A percentile compares a stretch with the other conserved stretches of the same genome.
Conservation (phyloP, 2,113 vertebrate species). For the Caretta caretta region DNA sequence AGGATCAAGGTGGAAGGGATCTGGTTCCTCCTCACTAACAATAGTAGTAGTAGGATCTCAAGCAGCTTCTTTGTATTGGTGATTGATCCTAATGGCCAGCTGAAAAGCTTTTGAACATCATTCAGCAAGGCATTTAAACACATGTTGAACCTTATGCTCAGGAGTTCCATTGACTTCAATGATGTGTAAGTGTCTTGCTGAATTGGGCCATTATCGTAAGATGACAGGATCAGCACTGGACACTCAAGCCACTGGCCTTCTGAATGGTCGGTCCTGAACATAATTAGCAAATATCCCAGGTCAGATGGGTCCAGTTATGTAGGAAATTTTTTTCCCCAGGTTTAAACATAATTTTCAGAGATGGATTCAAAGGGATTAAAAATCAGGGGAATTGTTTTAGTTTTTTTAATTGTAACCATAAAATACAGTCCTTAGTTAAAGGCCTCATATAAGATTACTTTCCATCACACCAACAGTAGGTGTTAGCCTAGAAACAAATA, state of each 20-base stretch:
- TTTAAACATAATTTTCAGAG: neutral
- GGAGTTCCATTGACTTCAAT: neutral
- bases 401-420: neutral
- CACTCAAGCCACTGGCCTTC: neutral
- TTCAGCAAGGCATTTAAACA: neutral
- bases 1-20: neutral
- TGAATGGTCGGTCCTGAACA: neutral
- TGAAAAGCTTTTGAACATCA: neutral
- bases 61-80: neutral
- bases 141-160: neutral
- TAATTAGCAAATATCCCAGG: neutral
- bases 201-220: neutral
- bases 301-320: neutral
- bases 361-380: neutral
- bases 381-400: neutral
- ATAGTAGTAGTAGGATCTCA: neutral
- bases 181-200: neutral
- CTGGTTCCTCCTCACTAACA: neutral
- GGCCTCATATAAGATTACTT: neutral
- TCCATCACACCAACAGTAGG: neutral
- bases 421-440: neutral
- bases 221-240: neutral
- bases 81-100: neutral
- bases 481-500: neutral
- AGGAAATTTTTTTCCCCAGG: neutral